Percentiles rank a stretch among this genome's conserved stretches.
These are phyloP conservation scores for Turritopsis rubra DNA, from an alignment of 30 jellyfish, hydroid and myxozoan genomes.

Conservation along the genomic window DNA sequence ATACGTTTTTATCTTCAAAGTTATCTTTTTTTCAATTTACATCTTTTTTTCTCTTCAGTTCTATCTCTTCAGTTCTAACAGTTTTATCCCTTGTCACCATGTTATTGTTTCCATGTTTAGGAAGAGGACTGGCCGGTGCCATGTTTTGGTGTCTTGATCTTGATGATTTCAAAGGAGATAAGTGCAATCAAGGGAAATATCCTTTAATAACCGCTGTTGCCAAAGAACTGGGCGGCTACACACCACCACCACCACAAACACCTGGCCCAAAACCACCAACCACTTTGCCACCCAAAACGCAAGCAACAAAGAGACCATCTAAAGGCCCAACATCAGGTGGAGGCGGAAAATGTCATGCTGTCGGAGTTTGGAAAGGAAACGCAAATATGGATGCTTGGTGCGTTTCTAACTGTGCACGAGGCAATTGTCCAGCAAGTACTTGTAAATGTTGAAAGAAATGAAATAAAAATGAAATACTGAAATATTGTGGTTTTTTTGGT, in stretches of 20 bases:
- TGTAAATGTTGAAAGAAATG: constrained; percentile 34
- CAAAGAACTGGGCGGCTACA: constrained; percentile 49
- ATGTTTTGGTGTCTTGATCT: constrained; percentile 54
- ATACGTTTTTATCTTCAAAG: too few relatives aligned
- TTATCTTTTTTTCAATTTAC: too few relatives aligned
- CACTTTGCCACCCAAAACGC: constrained; percentile 6
- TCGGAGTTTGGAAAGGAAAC: constrained; percentile 26
- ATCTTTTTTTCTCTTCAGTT: too few relatives aligned
- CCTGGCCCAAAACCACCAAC: constrained; percentile 37
- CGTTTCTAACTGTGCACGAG: constrained; percentile 22
- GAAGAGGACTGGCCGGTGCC: constrained; percentile 42
- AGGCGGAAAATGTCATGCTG: constrained; percentile 37
- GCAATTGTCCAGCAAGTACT: constrained; percentile 25
- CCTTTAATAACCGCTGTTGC: constrained; percentile 87
- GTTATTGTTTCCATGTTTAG: constrained; percentile 9
- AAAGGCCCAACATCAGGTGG: constrained; percentile 19
- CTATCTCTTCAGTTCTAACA: too few relatives aligned
- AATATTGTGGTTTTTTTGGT: not conserved
- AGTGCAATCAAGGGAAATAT: constrained; percentile 81
- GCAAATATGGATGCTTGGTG: constrained; percentile 41
- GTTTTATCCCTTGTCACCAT: not conserved
- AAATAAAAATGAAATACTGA: not conserved
- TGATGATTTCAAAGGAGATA: constrained; percentile 54
- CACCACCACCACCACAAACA: constrained; percentile 36
- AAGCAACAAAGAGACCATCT: not conserved